A percentile compares a stretch with the other conserved stretches of the same genome.
These are phyloP conservation scores for Sebastes fasciatus DNA, from an alignment of 2,113 vertebrate genomes.

Conservation along the genomic window DNA sequence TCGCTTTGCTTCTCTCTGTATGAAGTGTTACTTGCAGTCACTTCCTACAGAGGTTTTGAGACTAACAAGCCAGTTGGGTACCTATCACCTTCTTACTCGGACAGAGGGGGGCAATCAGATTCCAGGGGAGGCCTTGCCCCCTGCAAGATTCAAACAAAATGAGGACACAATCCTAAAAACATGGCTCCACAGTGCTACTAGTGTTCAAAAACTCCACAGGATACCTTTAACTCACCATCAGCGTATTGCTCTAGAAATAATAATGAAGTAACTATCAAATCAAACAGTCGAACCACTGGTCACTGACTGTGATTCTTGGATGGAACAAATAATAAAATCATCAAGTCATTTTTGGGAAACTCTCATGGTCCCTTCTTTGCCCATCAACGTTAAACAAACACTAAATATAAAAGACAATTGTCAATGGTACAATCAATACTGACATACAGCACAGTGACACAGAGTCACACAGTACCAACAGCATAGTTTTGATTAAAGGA, in stretches of 20 bases:
- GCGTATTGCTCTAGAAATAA: neutral
- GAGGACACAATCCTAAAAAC: neutral
- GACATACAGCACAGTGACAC: slow-evolving; percentile 55
- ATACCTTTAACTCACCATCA: slow-evolving; percentile 28
- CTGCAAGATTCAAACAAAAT: neutral
- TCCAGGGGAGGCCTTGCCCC: neutral
- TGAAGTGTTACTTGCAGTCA: neutral
- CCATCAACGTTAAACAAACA: slow-evolving; percentile 51
- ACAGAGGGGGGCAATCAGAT: neutral
- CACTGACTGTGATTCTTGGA: neutral
- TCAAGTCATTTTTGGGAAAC: slow-evolving; percentile 6
- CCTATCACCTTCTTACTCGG: neutral
- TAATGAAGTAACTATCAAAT: neutral
- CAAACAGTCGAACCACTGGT: slow-evolving; percentile 16
- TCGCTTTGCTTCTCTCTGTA: too few relatives aligned
- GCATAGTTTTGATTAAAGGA: slow-evolving; percentile 40
- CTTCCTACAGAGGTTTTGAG: neutral
- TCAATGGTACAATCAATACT: slow-evolving; percentile 39
- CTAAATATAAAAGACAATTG: slow-evolving; percentile 40
- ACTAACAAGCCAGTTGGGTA: neutral
- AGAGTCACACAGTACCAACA: slow-evolving; percentile 64
- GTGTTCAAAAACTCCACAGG: slow-evolving; percentile 41
- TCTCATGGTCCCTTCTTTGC: slow-evolving; percentile 62
- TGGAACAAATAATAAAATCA: slow-evolving; percentile 47
- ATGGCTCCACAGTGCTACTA: neutral